Evolutionary conservation across 1,140 invertebrate species (phyloP), one percentile per base, ranked within the genome.

Genomic region (Sitobion miscanthi): DNA sequence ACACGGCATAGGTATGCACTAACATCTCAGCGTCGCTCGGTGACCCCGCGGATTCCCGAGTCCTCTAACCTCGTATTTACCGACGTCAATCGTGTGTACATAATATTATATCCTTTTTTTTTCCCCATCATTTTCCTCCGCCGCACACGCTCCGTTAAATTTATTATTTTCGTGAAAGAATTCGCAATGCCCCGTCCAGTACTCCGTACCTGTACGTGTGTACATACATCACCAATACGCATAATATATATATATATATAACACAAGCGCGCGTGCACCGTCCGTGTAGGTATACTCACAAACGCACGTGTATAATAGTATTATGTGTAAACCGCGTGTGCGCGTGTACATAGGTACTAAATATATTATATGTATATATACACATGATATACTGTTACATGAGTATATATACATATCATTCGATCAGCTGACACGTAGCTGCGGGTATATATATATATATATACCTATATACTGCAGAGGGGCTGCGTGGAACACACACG

Each of bases 111-210:
- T 6, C 4, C 11, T 77, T 77, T n/a, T 69, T 69, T 69, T 69
- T 69, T 17, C 17, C n/a, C n/a, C 42, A 38, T 69, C 9, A 3
- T 77, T 77, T n/a, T 77, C 62, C 35, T 45, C 11, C 42, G 21
- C 38, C 38, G 83, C 42, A 45, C 45, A 45, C 87, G 42, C 49
- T 25, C n/a, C 47, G 30, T 54, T 52, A 89, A 52, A 89, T 89
- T 89, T 89, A 89, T 89, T 89, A 89, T 89, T 89, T 89, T 89
- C 87, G 87, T 54, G 87, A 89, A n/a, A 54, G 49, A 35, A 89
- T 54, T 89, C 35, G 17, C 87, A 89, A 23, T 54, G 0, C n/a
- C n/a, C 30, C 6, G 35, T 11, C 8, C n/a, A 35, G 3, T 8
- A 21, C 49, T 20, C 25, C 4, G n/a, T 23, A 17, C 30, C 35